Percentiles rank a stretch among this genome's conserved stretches.
Evolutionary conservation across 2,113 vertebrate genomes (phyloP).

Genomic region (Nicator chloris): DNA sequence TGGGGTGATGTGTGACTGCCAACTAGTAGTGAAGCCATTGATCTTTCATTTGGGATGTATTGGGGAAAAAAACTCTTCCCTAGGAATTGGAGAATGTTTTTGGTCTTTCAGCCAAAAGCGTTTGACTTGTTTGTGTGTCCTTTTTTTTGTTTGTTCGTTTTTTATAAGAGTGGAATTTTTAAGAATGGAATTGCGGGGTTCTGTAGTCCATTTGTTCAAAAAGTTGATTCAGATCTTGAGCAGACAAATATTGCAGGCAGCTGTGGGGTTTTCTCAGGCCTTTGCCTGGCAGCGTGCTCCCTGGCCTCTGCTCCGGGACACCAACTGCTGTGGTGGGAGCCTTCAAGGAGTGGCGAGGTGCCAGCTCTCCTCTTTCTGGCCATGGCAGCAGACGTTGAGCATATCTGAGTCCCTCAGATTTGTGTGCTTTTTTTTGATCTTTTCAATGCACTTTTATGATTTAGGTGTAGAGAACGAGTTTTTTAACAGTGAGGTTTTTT

Average conservation of each 20-base stretch:
- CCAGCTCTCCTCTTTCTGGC: background rate
- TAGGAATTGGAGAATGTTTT: background rate
- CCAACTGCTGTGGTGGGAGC: background rate
- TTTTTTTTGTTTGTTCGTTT: background rate
- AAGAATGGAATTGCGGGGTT: background rate
- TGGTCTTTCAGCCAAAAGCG: background rate
- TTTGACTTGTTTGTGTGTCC: fast-evolving
- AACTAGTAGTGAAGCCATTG: background rate
- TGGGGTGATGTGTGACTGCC: background rate
- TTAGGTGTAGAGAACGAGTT: background rate
- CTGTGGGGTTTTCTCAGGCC: background rate
- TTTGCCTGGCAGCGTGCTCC: background rate
- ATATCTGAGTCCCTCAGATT: background rate
- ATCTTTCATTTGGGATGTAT: background rate
- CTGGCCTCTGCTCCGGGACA: background rate
- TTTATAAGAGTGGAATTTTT: background rate
- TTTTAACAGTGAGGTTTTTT: background rate
- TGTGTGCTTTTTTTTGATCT: background rate
- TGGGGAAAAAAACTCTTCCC: background rate
- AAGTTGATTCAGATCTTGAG: background rate
- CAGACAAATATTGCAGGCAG: background rate
- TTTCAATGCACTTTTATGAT: background rate
- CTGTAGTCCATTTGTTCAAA: background rate
- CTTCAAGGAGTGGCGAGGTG: background rate
- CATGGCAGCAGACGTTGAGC: background rate